These are phyloP conservation scores for Drosophila ogumai DNA, from an alignment of 1,140 invertebrate genomes.

Conservation along the genomic window DNA sequence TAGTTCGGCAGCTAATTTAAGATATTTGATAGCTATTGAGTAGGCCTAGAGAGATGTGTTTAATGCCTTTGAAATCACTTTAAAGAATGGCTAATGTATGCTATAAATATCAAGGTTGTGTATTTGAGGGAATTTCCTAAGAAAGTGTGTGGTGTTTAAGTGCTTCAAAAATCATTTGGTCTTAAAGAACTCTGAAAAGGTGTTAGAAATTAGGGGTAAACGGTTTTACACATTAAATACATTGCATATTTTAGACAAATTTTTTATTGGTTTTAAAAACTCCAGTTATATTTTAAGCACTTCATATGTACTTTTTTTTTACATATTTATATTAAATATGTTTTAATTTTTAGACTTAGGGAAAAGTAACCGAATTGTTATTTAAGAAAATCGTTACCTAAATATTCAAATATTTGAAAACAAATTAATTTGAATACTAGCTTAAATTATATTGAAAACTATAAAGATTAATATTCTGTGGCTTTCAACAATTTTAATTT, in stretches of 20 bases:
- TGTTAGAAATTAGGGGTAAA: not conserved
- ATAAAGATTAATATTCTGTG: not conserved
- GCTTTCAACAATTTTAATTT: not conserved
- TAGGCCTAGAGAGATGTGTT: not conserved
- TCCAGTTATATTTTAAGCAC: not conserved
- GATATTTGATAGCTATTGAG: slow-evolving; percentile 10
- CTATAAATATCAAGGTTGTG: too few relatives aligned
- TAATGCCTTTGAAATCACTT: not conserved
- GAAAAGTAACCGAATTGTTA: too few relatives aligned
- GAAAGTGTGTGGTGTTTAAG: not conserved
- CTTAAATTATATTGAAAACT: not conserved
- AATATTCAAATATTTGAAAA: not conserved
- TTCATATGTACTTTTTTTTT: not conserved
- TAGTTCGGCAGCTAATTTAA: slow-evolving; percentile 19
- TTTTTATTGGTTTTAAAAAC: not conserved
- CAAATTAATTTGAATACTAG: not conserved
- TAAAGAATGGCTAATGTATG: not conserved
- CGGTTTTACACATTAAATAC: not conserved
- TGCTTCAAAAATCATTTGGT: not conserved
- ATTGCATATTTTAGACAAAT: not conserved
- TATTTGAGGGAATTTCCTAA: not conserved
- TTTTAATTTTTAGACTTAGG: too few relatives aligned
- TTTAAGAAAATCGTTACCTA: too few relatives aligned
- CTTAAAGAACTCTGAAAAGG: not conserved
- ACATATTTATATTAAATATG: not conserved